These are phyloP conservation scores for Uromys caudimaculatus DNA, from an alignment of 2,797 vertebrate species.

Conservation along the genomic window DNA sequence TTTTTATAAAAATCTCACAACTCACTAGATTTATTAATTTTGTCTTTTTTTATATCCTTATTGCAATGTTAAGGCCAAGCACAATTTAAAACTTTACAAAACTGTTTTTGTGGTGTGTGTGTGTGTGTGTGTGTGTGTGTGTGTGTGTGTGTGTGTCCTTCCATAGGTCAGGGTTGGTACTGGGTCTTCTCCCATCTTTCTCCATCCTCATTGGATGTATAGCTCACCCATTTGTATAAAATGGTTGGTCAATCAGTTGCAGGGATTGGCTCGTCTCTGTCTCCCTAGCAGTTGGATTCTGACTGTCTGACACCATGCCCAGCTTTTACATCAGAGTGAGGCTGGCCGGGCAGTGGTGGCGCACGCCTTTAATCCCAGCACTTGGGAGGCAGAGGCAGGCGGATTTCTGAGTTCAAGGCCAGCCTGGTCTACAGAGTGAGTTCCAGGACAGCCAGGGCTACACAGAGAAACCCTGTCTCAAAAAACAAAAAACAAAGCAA, in stretches of 20 bases:
- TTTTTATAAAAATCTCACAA: not conserved
- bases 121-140: not conserved
- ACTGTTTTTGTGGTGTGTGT: not conserved
- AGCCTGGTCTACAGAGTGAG: too few species aligned
- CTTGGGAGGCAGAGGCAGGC: too few species aligned
- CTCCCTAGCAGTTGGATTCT: not conserved
- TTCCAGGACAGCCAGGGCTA: too few species aligned
- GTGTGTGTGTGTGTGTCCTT: not conserved
- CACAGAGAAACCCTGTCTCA: too few species aligned
- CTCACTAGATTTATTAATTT: slow-evolving; percentile 15
- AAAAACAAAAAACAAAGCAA: too few species aligned
- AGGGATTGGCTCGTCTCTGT: not conserved
- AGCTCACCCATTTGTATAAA: not conserved
- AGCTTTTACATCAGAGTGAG: not conserved
- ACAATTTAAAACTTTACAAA: not conserved
- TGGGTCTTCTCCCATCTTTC: not conserved
- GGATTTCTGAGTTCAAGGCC: too few species aligned
- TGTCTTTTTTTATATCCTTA: not conserved
- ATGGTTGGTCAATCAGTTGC: not conserved
- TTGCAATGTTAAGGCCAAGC: slow-evolving; percentile 38
- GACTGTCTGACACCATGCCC: not conserved
- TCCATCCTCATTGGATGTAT: not conserved
- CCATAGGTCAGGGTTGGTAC: not conserved
- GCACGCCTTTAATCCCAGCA: too few species aligned
- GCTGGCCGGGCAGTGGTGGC: too few species aligned